These are phyloP conservation scores for Drosophila willistoni DNA, from an alignment of 1,140 invertebrate species.

Conservation along the genomic window DNA sequence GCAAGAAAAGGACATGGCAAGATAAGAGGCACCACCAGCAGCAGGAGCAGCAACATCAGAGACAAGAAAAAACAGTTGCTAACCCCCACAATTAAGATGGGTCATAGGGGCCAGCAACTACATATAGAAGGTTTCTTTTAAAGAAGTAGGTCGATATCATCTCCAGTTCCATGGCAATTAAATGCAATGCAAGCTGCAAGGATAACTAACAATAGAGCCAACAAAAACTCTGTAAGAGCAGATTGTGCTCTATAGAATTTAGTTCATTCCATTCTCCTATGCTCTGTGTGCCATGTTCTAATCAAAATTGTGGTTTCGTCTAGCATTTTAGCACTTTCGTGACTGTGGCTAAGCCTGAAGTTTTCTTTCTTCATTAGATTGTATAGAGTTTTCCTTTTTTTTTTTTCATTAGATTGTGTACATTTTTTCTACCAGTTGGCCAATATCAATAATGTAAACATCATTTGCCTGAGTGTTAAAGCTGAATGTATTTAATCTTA, in stretches of 20 bases:
- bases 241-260: not conserved
- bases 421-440: no score
- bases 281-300: slow-evolving; percentile 35
- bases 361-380: not conserved
- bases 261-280: not conserved
- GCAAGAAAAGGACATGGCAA: not conserved
- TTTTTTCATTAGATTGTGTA: no score
- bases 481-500: no score
- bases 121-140: not conserved
- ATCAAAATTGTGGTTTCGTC: slow-evolving; percentile 56
- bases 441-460: no score
- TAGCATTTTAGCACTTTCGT: slow-evolving; percentile 19
- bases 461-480: no score
- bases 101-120: slow-evolving; percentile 16
- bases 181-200: slow-evolving; percentile 37
- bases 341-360: slow-evolving; percentile 20
- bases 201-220: not conserved
- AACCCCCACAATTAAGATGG: slow-evolving; percentile 37
- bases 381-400: not conserved
- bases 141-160: not conserved
- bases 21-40: not conserved
- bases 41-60: not conserved
- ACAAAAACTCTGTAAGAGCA: not conserved
- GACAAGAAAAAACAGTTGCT: slow-evolving; percentile 2
- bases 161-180: slow-evolving; percentile 38